These are phyloP conservation scores for Tiaroga cobitis DNA, from an alignment of 2,797 vertebrate genomes.

Conservation along the genomic window DNA sequence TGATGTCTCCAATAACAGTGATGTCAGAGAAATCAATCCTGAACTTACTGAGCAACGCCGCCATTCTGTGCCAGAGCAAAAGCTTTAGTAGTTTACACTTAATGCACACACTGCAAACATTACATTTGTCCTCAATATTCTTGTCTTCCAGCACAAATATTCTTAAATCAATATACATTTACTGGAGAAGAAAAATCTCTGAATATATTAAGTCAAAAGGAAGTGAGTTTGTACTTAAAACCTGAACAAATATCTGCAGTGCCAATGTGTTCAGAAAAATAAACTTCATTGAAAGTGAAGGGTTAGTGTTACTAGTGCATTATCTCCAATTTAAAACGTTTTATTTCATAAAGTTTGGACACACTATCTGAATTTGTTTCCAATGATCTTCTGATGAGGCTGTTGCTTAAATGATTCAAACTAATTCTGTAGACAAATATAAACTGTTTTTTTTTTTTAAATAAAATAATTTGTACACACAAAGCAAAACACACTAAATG, in stretches of 20 bases:
- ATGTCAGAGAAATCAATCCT: slow-evolving; percentile 98
- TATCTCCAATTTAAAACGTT: neutral
- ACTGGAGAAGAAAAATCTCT: neutral
- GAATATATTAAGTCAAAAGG: neutral
- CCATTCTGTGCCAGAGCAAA: slow-evolving; percentile 85
- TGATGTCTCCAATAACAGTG: slow-evolving; percentile 96
- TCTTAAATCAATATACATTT: neutral
- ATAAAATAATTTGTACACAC: no score
- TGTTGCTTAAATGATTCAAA: neutral
- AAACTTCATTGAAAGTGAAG: neutral
- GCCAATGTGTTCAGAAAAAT: no score
- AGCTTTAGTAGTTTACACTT: neutral
- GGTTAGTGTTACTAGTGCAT: neutral
- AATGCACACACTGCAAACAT: neutral
- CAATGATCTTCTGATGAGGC: neutral
- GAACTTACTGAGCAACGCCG: slow-evolving; percentile 95
- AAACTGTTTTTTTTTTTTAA: neutral
- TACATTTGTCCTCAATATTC: neutral
- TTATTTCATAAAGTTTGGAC: neutral
- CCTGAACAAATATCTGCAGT: neutral
- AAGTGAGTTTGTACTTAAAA: neutral
- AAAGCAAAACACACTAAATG: neutral
- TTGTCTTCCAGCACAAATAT: neutral
- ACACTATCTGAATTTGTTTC: neutral
- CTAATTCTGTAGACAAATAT: neutral